These are phyloP conservation scores for Corydoras maculifer DNA, from an alignment of 2,113 vertebrate species.

Conservation along the genomic window DNA sequence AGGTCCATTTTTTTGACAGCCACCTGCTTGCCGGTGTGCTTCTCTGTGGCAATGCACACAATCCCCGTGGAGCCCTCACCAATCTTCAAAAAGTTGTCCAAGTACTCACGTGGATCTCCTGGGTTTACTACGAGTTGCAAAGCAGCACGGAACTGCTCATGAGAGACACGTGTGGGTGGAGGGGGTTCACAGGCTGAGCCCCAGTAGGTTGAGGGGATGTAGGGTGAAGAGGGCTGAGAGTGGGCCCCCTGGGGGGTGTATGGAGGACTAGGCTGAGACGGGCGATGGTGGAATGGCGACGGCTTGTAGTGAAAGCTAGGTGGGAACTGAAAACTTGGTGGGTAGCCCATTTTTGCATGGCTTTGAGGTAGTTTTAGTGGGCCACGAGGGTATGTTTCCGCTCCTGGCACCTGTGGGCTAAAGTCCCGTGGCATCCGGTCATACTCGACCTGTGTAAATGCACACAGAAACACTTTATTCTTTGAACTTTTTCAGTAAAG, in stretches of 20 bases:
- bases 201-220: constrained; percentile 84
- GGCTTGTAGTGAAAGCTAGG: constrained; percentile 85
- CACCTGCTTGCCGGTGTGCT: constrained; percentile 93
- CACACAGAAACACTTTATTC: neutral
- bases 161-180: constrained; percentile 89
- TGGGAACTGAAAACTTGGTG: constrained; percentile 82
- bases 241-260: constrained; percentile 89
- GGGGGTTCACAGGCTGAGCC: constrained; percentile 89
- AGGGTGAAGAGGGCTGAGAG: constrained; percentile 83
- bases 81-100: constrained; percentile 97
- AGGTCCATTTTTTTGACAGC: constrained; percentile 99
- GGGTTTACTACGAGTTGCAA: constrained; percentile 95
- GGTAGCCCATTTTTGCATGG: constrained; percentile 81
- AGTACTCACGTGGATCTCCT: constrained; percentile 90
- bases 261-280: constrained; percentile 81
- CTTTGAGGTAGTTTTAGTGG: constrained; percentile 92
- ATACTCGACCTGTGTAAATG: constrained; percentile 76
- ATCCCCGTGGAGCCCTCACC: constrained; percentile 97
- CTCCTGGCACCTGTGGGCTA: constrained; percentile 78
- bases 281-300: constrained; percentile 78
- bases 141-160: constrained; percentile 95
- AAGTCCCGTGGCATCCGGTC: constrained; percentile 80
- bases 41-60: constrained; percentile 94
- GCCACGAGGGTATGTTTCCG: constrained; percentile 85
- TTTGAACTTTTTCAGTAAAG: neutral